phyloP scores from a whole-genome alignment of 2,797 vertebrate species.

The Ptychadena robeensis region DNA sequence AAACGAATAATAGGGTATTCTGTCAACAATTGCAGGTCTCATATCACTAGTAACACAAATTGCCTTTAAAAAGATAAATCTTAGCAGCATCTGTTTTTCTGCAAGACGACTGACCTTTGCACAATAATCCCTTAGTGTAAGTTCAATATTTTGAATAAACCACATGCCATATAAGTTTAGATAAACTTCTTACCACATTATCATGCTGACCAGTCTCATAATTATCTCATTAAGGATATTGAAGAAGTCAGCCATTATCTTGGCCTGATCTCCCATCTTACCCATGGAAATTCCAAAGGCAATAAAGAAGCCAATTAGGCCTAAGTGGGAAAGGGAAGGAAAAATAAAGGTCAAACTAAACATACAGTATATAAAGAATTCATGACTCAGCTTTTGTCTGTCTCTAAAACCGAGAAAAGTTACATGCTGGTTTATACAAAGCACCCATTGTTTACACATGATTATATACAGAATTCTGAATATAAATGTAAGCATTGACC shows the following conservation, averaged over 20 bases:
- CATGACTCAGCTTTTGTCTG: neutral
- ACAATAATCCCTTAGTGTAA: neutral
- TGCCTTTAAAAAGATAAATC: too few relatives aligned
- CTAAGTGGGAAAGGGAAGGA: slow-evolving; percentile 64
- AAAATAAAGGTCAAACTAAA: slow-evolving; percentile 40
- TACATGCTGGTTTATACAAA: too few relatives aligned
- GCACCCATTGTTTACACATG: too few relatives aligned
- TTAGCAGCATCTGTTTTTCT: too few relatives aligned
- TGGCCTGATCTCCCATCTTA: slow-evolving; percentile 83
- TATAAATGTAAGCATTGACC: too few relatives aligned
- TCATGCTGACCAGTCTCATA: slow-evolving; percentile 86
- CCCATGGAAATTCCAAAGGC: slow-evolving; percentile 85
- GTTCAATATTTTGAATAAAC: neutral
- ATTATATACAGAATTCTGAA: too few relatives aligned
- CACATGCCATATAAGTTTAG: slow-evolving; percentile 1
- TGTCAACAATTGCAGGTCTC: too few relatives aligned
- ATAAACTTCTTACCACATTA: slow-evolving; percentile 80
- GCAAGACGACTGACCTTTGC: neutral
- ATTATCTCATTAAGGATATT: slow-evolving; percentile 88
- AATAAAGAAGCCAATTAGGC: slow-evolving; percentile 88
- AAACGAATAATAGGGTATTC: too few relatives aligned
- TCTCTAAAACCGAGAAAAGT: neutral
- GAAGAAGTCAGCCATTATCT: slow-evolving; percentile 85
- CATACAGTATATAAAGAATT: neutral
- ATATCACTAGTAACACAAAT: too few relatives aligned